These are phyloP conservation scores for Bedellia somnulentella DNA, from an alignment of 2,888 invertebrate genomes.

Conservation along the genomic window DNA sequence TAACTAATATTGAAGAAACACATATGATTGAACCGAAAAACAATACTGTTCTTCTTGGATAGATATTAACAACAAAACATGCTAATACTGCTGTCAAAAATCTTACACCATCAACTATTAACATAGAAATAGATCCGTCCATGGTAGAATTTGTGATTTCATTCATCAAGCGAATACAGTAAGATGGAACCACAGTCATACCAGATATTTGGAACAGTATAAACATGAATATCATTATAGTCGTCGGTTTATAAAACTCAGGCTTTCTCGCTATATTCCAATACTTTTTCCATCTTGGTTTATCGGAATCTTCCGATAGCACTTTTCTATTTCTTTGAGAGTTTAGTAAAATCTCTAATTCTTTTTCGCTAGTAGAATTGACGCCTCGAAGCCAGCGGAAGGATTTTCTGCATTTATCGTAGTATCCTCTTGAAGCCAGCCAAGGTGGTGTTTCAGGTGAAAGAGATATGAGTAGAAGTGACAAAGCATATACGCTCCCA, in stretches of 20 bases:
- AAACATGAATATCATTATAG: constrained; percentile 67
- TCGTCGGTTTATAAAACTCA: constrained; percentile 62
- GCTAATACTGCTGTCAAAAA: constrained; percentile 62
- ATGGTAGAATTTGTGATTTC: constrained; percentile 60
- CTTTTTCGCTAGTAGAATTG: constrained; percentile 38
- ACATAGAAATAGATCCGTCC: constrained; percentile 64
- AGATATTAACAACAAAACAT: constrained; percentile 61
- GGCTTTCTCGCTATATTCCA: constrained; percentile 28
- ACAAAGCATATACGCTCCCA: constrained; percentile 44
- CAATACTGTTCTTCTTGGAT: constrained; percentile 63
- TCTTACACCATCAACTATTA: constrained; percentile 66
- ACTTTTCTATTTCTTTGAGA: constrained; percentile 27
- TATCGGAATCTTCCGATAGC: constrained; percentile 24
- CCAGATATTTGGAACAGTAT: constrained; percentile 70
- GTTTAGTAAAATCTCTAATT: constrained; percentile 42
- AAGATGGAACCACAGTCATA: constrained; percentile 70
- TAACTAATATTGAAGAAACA: constrained; percentile 50
- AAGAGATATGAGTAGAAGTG: constrained; percentile 51
- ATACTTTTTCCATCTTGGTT: constrained; percentile 28
- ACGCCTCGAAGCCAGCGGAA: constrained; percentile 63
- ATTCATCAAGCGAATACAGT: constrained; percentile 66
- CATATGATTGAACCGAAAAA: constrained; percentile 64
- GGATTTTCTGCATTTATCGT: constrained; percentile 55
- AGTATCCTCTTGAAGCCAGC: constrained; percentile 57
- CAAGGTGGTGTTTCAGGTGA: constrained; percentile 70